Evolutionary conservation across 2,797 vertebrate species (phyloP).

Genomic region (Melanogrammus aeglefinus): DNA sequence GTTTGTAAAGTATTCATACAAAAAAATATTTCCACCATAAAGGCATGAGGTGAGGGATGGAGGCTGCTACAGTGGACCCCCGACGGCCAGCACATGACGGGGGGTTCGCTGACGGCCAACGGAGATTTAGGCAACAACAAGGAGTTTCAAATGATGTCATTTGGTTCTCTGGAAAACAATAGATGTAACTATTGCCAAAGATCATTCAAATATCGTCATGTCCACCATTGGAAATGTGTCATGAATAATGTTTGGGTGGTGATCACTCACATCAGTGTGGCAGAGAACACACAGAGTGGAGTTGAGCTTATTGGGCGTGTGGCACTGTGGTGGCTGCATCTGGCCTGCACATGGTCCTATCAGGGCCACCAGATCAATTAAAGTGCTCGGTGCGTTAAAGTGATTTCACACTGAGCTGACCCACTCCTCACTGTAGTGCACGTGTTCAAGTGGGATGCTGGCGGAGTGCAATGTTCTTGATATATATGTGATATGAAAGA

Average conservation of each 20-base stretch:
- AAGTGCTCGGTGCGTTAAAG: background rate
- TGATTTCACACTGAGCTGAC: background rate
- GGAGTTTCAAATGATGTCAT: background rate
- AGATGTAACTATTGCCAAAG: no score
- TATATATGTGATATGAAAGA: background rate
- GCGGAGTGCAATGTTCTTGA: background rate
- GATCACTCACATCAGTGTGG: background rate
- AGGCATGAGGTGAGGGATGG: no score
- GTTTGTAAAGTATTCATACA: background rate
- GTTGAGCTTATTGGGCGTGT: background rate
- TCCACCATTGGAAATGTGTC: no score
- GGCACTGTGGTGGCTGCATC: background rate
- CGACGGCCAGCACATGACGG: background rate
- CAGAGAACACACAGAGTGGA: background rate
- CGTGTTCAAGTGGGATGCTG: background rate
- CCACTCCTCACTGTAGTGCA: background rate
- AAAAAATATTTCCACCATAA: background rate
- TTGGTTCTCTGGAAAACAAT: no score
- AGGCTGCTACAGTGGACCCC: background rate
- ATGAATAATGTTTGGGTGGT: background rate
- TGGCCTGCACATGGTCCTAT: background rate
- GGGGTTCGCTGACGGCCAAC: background rate
- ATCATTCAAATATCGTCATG: no score
- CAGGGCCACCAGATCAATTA: background rate
- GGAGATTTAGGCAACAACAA: background rate